phyloP scores from a whole-genome alignment of 2,113 vertebrate species.

The Phoxinus phoxinus region DNA sequence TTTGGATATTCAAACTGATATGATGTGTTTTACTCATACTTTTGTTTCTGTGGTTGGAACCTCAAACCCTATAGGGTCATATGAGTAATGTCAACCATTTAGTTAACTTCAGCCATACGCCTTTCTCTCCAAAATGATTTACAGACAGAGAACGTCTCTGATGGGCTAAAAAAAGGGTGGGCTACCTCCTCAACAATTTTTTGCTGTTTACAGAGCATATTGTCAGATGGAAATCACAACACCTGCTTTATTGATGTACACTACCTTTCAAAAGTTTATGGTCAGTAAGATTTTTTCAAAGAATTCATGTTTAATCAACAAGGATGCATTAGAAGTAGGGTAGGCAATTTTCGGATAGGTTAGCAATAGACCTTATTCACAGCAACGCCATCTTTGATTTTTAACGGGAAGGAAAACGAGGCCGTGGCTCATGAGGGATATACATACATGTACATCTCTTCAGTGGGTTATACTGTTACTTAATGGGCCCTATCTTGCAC shows the following conservation, averaged over 20 bases:
- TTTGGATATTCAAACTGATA: neutral
- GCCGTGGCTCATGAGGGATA: too few species aligned
- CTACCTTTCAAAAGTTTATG: neutral
- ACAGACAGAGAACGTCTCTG: neutral
- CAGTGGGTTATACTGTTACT: too few species aligned
- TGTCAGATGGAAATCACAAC: neutral
- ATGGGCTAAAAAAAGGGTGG: neutral
- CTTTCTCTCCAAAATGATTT: neutral
- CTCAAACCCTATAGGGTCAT: neutral
- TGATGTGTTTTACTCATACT: neutral
- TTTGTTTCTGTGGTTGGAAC: constrained; percentile 1
- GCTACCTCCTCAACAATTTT: neutral
- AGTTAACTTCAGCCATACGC: neutral
- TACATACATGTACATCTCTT: too few species aligned
- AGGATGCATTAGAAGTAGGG: too few species aligned
- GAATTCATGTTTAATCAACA: too few species aligned
- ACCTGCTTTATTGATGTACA: neutral
- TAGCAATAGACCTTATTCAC: too few species aligned
- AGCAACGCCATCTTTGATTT: too few species aligned
- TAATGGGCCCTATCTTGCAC: too few species aligned
- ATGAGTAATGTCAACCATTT: neutral
- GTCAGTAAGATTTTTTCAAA: too few species aligned
- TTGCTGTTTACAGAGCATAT: neutral
- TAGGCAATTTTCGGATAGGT: too few species aligned
- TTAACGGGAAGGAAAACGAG: too few species aligned